Conservation (phyloP, 2,113 vertebrate genomes). For the Indicator indicator region DNA sequence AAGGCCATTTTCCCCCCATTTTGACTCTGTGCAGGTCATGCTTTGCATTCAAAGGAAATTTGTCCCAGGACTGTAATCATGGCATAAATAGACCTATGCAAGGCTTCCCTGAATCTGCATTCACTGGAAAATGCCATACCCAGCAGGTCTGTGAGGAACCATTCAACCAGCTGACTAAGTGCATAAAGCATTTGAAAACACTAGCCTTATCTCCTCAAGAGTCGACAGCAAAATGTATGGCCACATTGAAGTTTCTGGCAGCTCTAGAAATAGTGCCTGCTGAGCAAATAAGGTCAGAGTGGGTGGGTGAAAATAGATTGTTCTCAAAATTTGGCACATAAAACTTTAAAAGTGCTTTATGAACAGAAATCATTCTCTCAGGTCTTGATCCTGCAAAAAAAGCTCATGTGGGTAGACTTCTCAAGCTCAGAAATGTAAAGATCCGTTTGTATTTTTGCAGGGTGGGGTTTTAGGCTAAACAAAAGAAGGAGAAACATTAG, state of each 20-base stretch:
- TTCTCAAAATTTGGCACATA: constrained; percentile 66
- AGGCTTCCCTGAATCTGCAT: constrained; percentile 41
- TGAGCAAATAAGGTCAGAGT: constrained; percentile 66
- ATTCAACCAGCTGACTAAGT: constrained; percentile 50
- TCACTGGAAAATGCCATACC: constrained; percentile 33
- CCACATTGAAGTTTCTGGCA: constrained; percentile 57
- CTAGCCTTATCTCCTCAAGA: constrained; percentile 57
- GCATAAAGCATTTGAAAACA: constrained; percentile 57
- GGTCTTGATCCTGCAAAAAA: constrained; percentile 58
- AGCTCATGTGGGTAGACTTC: constrained; percentile 17
- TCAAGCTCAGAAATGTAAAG: constrained; percentile 37
- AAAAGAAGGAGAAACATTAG: constrained; percentile 35
- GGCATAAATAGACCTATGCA: constrained; percentile 45
- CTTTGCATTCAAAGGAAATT: constrained; percentile 47
- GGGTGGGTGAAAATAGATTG: constrained; percentile 58
- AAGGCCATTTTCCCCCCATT: background rate
- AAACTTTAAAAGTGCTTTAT: constrained; percentile 61
- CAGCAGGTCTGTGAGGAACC: background rate
- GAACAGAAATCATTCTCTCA: constrained; percentile 55
- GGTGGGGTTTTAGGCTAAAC: constrained; percentile 33
- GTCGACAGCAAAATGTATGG: constrained; percentile 53
- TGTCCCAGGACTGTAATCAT: constrained; percentile 41
- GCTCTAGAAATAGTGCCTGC: constrained; percentile 56
- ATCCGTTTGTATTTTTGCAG: background rate
- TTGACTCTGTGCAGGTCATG: constrained; percentile 26